phyloP scores from a whole-genome alignment of 1,140 invertebrate species.

The Drosophila yakuba region DNA sequence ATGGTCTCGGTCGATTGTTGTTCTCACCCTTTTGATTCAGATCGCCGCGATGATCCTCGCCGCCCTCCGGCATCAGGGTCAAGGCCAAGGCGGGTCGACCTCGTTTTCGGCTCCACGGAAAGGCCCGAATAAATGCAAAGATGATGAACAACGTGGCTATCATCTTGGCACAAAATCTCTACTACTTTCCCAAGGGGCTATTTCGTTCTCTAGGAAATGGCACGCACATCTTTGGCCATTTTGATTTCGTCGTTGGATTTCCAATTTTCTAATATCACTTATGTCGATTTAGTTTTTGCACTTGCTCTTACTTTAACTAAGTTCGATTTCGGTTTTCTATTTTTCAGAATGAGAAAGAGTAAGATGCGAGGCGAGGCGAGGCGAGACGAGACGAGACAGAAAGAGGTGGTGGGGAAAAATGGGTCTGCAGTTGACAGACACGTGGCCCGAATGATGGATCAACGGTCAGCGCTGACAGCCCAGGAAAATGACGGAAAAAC shows the following conservation, averaged over 20 bases:
- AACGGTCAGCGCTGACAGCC: slow-evolving; percentile 20
- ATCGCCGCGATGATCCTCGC: slow-evolving; percentile 14
- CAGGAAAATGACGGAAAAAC: not conserved
- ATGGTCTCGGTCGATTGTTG: slow-evolving; percentile 55
- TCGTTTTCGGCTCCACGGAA: slow-evolving; percentile 76
- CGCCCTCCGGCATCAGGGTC: slow-evolving; percentile 41
- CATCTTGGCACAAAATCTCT: slow-evolving; percentile 47
- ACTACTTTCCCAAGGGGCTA: slow-evolving; percentile 12
- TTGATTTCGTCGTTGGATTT: slow-evolving; percentile 5
- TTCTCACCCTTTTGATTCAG: slow-evolving; percentile 50
- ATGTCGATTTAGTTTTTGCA: slow-evolving; percentile 10
- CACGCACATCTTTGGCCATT: slow-evolving; percentile 14
- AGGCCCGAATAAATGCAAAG: slow-evolving; percentile 84
- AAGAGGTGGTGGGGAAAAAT: not conserved
- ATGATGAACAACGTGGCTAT: slow-evolving; percentile 84
- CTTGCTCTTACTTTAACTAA: slow-evolving; percentile 28
- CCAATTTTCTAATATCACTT: slow-evolving; percentile 15
- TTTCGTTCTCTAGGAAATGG: not conserved
- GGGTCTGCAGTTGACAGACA: slow-evolving; percentile 27
- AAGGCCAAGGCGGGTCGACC: slow-evolving; percentile 52
- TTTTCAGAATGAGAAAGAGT: not conserved
- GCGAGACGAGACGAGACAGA: not conserved
- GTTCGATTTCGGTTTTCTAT: slow-evolving; percentile 16
- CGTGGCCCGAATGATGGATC: slow-evolving; percentile 32
- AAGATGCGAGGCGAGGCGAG: not conserved